phyloP scores from a whole-genome alignment of 2,888 invertebrate species.

The Spisula solida region DNA sequence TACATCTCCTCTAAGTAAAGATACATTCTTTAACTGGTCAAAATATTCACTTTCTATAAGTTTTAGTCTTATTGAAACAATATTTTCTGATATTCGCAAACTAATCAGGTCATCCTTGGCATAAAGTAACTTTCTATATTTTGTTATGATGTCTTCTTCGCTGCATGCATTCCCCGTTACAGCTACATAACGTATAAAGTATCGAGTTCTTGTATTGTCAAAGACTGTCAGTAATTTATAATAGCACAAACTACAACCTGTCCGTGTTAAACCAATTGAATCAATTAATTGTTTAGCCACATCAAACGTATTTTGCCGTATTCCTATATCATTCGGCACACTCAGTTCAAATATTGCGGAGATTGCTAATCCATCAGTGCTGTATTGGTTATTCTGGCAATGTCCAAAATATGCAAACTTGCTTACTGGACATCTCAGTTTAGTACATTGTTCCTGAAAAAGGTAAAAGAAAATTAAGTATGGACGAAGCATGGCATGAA shows the following conservation, averaged over 20 bases:
- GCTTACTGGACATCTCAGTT: not conserved
- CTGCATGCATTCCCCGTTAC: not conserved
- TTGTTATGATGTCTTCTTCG: not conserved
- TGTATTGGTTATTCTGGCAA: not conserved
- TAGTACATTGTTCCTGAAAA: not conserved
- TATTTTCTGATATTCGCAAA: not conserved
- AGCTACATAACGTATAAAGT: not conserved
- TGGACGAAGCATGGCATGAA: too few relatives aligned
- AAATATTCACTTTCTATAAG: not conserved
- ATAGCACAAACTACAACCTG: not conserved
- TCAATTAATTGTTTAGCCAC: not conserved
- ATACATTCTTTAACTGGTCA: not conserved
- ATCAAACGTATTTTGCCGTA: not conserved
- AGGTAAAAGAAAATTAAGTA: not conserved
- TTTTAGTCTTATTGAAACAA: not conserved
- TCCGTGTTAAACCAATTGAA: not conserved
- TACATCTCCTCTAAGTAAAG: not conserved
- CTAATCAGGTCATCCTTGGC: not conserved
- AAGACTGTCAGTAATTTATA: not conserved
- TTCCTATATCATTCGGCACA: not conserved
- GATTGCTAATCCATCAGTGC: not conserved
- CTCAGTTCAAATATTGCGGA: not conserved
- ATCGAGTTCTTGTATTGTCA: not conserved
- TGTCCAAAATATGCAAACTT: not conserved
- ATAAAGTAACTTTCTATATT: not conserved